Base-by-base conservation (phyloP, 2,888 invertebrate genomes). In the Drosophila seclusa region DNA sequence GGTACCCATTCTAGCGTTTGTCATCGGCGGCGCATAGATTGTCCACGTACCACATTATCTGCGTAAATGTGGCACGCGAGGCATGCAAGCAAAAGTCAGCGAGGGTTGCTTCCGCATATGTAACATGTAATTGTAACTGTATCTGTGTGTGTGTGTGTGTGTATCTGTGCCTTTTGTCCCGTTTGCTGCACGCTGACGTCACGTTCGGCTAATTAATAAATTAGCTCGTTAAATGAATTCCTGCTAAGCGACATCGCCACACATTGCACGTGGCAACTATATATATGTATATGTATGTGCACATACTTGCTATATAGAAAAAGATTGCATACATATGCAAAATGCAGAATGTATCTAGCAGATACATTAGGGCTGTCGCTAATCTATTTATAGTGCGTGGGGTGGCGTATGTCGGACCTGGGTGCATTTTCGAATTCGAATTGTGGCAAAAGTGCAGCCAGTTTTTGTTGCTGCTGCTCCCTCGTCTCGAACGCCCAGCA, bases 171-270 rank as follows among this genome's bases (percentile, higher is more conserved):
- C 24, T 31, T 57, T 48, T 49, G 69, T 67, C 71, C 71, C 71
- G 59, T 62, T 64, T 60, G 52, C 48, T 21, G 29, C 2, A 31
- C 50, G 68, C 62, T 85, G 85, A 84, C 78, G 80, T 84, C 87
- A 85, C 82, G 82, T 87, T 67, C 31, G 67, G 49, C 70, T 76
- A 82, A 87, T 85, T 84, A 85, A 78, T 85, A 84, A 82, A 85
- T 87, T 80, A 87, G 78, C 78, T 87, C 85, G 84, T 85, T 78
- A 84, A 78, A 58, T 24, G 64, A 68, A 57, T 54, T 54, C 45
- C 50, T 34, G 38, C 11, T 59, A 38, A 40, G 50, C 45, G 65
- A 18, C 8, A 13, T 55, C 13, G 38, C 54, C 27, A 24, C 21
- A 21, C 42, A 60, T 48, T 63, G 55, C 54, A 68, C 66, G 62